Base-by-base conservation (phyloP, 2,888 invertebrate genomes). In the Platycheirus rosarum region DNA sequence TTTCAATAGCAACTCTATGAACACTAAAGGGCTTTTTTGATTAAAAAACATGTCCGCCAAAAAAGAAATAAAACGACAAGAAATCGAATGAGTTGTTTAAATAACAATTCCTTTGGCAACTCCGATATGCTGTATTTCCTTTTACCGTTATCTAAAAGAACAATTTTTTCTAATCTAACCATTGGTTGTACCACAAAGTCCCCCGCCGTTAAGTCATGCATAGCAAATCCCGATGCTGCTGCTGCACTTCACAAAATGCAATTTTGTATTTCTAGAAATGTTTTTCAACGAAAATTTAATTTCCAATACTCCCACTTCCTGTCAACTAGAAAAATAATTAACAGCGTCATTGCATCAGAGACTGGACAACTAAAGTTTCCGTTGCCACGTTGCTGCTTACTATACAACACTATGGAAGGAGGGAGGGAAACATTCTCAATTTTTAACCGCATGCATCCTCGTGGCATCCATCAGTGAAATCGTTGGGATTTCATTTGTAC, bases 401-500 rank as follows among this genome's bases (percentile, higher is more conserved):
- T 16, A 14, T 20, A 14, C 11, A 18, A 18, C 5, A 32, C 29
- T 32, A 7, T 29, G 26, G 48, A 46, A 53, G 57, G 23, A 65
- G 26, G 18, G 46, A 46, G 37, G 37, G 26, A 26, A 26, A 23
- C 53, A 76, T 73, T 77, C 68, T 71, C 77, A 77, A 82, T 82
- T 73, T 82, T 82, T 69, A 77, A 82, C 82, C 82, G 49, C 82
- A 76, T 77, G 80, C 53, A 82, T 55, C 62, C 42, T 60, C 44
- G 48, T 69, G 40, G 40, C 40, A 63, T 42, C 51, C 77, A 68
- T 68, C 71, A 73, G 68, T 73, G 68, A 63, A 73, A 73, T 82
- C 76, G 80, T 80, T 80, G 70, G 76, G 65, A 80, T 80, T 80
- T 80, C 77, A 77, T 82, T 82, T 82, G 13, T n/a, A 71, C 68